Evolutionary conservation across 1,140 invertebrate species (phyloP).

Genomic region (Phthorimaea operculella): DNA sequence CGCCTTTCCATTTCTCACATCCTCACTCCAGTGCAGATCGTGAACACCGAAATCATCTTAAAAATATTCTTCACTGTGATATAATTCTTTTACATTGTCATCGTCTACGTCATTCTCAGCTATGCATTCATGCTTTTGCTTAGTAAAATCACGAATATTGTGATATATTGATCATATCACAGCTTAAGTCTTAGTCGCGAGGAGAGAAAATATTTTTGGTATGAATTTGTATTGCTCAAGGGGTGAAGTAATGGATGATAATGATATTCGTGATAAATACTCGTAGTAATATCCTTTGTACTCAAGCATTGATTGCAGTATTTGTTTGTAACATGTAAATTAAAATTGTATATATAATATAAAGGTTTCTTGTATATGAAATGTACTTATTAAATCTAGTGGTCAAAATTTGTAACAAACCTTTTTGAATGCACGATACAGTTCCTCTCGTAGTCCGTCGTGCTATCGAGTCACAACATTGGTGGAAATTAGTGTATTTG

Average conservation of each 20-base stretch:
- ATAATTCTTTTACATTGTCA: too few species aligned
- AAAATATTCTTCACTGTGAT: not conserved
- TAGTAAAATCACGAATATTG: slow-evolving; percentile 23
- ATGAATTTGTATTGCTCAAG: slow-evolving; percentile 61
- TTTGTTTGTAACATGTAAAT: slow-evolving; percentile 23
- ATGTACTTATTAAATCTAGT: slow-evolving; percentile 36
- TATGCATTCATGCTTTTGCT: slow-evolving; percentile 12
- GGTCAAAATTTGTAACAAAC: slow-evolving; percentile 58
- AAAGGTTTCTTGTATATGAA: slow-evolving; percentile 39
- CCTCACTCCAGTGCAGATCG: slow-evolving; percentile 30
- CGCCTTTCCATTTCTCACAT: slow-evolving; percentile 34
- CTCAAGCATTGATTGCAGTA: slow-evolving; percentile 31
- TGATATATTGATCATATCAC: slow-evolving; percentile 56
- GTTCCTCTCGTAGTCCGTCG: slow-evolving; percentile 63
- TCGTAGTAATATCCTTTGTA: slow-evolving; percentile 36
- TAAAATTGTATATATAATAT: slow-evolving; percentile 14
- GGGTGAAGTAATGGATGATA: not conserved
- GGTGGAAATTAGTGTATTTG: slow-evolving; percentile 29
- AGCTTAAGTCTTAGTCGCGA: slow-evolving; percentile 34
- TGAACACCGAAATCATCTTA: too few species aligned
- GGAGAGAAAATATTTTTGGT: slow-evolving; percentile 59
- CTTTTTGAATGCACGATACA: slow-evolving; percentile 58
- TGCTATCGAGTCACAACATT: slow-evolving; percentile 50
- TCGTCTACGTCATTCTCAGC: not conserved
- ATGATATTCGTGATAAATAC: slow-evolving; percentile 34